Conservation (phyloP, 2,797 vertebrate species). For the Coregonus sp. region DNA sequence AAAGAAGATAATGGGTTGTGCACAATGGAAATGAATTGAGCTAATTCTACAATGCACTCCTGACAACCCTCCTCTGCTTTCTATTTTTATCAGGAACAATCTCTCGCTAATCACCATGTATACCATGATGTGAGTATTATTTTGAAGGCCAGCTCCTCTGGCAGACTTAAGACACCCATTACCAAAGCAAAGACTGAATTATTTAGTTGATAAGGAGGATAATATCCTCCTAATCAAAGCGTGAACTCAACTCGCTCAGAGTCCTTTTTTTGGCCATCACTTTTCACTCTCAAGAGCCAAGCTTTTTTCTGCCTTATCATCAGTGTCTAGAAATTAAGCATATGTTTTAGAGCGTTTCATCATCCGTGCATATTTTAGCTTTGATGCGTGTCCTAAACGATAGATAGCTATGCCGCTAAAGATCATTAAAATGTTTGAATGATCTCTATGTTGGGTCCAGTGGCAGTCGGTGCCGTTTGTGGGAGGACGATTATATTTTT, state of each 20-base stretch:
- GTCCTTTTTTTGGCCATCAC: constrained; percentile 3
- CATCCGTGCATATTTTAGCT: constrained; percentile 48
- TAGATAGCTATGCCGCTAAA: background rate
- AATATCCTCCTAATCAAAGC: constrained; percentile 54
- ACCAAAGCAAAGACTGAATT: constrained; percentile 52
- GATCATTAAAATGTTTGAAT: constrained; percentile 23
- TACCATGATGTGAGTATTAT: constrained; percentile 25
- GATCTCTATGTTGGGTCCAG: constrained; percentile 28
- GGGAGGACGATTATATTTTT: too few relatives aligned
- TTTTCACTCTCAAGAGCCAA: constrained; percentile 10
- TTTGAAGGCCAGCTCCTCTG: constrained; percentile 31
- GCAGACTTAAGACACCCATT: constrained; percentile 15
- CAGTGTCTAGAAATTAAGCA: constrained; percentile 43
- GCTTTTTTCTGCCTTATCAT: constrained; percentile 38
- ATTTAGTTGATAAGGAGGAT: constrained; percentile 50
- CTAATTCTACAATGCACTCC: constrained; percentile 20
- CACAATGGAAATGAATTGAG: background rate
- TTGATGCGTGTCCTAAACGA: constrained; percentile 44
- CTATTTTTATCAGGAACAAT: background rate
- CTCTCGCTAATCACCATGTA: background rate
- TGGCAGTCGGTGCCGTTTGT: too few relatives aligned
- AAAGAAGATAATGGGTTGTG: constrained; percentile 19
- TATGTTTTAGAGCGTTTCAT: constrained; percentile 56
- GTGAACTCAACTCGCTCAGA: constrained; percentile 22
- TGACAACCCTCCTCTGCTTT: constrained; percentile 3